Conservation (phyloP, 30 jellyfish, hydroid and myxozoan genomes). For the Aurelia coerulea region DNA sequence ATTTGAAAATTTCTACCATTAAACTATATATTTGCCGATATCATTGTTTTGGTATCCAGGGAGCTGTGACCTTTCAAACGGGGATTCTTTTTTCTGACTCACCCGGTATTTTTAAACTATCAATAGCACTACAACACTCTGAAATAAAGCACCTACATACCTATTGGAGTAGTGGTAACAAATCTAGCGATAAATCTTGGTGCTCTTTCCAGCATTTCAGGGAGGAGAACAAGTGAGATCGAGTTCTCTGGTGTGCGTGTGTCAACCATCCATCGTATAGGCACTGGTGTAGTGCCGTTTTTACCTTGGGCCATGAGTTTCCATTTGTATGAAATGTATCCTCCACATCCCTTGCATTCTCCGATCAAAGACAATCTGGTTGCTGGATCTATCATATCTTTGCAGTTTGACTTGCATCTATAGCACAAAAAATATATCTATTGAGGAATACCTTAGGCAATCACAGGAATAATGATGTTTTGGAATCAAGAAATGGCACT, state of each 20-base stretch:
- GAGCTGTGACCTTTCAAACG: too few relatives aligned
- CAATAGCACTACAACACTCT: too few relatives aligned
- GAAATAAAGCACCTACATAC: neutral
- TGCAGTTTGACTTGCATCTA: conserved; percentile 58
- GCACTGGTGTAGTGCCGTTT: neutral
- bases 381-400: conserved; percentile 41
- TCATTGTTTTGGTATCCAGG: too few relatives aligned
- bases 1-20: too few relatives aligned
- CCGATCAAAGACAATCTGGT: conserved; percentile 52
- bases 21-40: too few relatives aligned
- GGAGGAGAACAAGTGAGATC: conserved; percentile 38
- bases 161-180: conserved; percentile 31
- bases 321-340: conserved; percentile 19
- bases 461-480: too few relatives aligned
- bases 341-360: conserved; percentile 37
- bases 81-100: too few relatives aligned
- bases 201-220: conserved; percentile 10
- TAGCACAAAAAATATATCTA: neutral
- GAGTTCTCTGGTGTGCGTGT: conserved; percentile 42
- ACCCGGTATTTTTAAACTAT: too few relatives aligned
- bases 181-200: conserved; percentile 36
- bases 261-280: conserved; percentile 27
- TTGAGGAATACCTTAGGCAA: too few relatives aligned
- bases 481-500: too few relatives aligned
- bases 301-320: conserved; percentile 10